Base-by-base conservation (phyloP, 2,888 invertebrate species). In the Watsonalla cultraria region DNA sequence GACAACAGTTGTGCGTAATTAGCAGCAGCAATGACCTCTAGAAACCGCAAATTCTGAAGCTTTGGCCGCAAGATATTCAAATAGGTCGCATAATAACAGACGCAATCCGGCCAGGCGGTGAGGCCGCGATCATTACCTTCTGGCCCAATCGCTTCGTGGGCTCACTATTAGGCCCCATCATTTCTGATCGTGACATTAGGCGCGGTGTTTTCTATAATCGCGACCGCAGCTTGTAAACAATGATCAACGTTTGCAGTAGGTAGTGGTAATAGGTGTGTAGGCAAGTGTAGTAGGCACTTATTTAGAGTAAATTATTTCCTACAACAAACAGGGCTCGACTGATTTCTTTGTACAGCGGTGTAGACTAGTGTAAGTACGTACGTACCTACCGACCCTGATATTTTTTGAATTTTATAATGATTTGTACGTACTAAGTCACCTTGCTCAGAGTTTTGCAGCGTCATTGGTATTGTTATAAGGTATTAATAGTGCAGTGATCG, bases 91-190 rank as follows among this genome's bases (percentile, higher is more conserved):
- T 51, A 47, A 15, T 37, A 39, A 52, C 51, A 51, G 52, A 47
- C 54, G 47, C 47, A n/a, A 49, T 14, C 37, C 35, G 81, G 58
- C 74, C 70, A 80, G 84, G 81, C 84, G 85, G 86, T 86, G 86
- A 78, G 84, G 59, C 42, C 51, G 37, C 65, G 62, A 73, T 75
- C 76, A 85, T 85, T 82, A 72, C 66, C 66, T 73, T 66, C 70
- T 68, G 66, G 71, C 78, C 74, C 82, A 86, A 81, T 83, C 74
- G 75, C 76, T 60, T 68, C 83, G 85, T 86, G 85, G 76, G 67
- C 70, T 65, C 71, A 70, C 76, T 82, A 85, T 86, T 85, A 86
- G 80, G 64, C 71, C 74, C 37, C 35, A 14, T 37, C 35, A 48
- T 72, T 69, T 58, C 65, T 62, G 66, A 70, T 72, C 66, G 60